Percentiles rank a stretch among this genome's conserved stretches.
Conservation (phyloP, 2,797 vertebrate species). For the Pseudopleuronectes americanus region DNA sequence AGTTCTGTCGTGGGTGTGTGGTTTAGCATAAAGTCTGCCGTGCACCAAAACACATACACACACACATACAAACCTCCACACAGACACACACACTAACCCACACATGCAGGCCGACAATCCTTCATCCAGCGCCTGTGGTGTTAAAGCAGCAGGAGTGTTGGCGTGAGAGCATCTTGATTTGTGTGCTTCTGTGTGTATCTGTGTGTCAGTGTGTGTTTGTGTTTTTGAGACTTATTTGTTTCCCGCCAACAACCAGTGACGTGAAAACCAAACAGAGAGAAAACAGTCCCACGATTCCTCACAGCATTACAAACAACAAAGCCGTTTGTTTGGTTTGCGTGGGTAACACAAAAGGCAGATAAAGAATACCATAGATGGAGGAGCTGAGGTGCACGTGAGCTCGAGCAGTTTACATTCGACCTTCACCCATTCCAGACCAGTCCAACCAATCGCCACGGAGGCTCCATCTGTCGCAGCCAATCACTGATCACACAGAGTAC, state of each 20-base stretch:
- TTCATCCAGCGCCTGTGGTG: slow-evolving; percentile 36
- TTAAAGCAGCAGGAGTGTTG: slow-evolving; percentile 53
- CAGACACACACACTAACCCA: slow-evolving; percentile 7
- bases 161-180: slow-evolving; percentile 41
- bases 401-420: slow-evolving; percentile 27
- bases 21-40: slow-evolving; percentile 51
- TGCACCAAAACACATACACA: slow-evolving; percentile 34
- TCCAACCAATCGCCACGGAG: slow-evolving; percentile 54
- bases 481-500: slow-evolving; percentile 40
- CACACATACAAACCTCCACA: slow-evolving; percentile 24
- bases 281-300: slow-evolving; percentile 64
- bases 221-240: slow-evolving; percentile 63
- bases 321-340: slow-evolving; percentile 22
- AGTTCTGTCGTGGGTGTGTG: slow-evolving; percentile 61
- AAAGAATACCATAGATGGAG: slow-evolving; percentile 17
- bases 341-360: not conserved
- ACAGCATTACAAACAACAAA: slow-evolving; percentile 64
- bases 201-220: slow-evolving; percentile 21
- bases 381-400: slow-evolving; percentile 19
- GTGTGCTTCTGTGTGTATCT: slow-evolving; percentile 27
- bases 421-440: slow-evolving; percentile 14
- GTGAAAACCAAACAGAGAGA: slow-evolving; percentile 77
- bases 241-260: slow-evolving; percentile 64
- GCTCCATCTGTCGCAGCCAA: slow-evolving; percentile 57
- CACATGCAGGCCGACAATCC: slow-evolving; percentile 21